Evolutionary conservation across 2,797 vertebrate species (phyloP).

Genomic region (Alosa sapidissima): DNA sequence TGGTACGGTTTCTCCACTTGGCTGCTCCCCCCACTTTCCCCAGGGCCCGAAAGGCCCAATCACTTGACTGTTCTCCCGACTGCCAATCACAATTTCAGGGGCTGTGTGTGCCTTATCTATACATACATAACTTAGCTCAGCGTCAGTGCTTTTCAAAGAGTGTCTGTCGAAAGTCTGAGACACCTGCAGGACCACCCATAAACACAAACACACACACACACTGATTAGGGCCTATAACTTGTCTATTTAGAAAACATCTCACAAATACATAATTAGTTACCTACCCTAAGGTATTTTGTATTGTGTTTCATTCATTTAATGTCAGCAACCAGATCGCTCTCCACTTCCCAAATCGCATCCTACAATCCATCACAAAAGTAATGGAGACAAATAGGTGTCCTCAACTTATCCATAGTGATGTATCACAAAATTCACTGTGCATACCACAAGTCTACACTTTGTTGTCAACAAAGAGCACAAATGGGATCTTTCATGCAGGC

Average conservation of each 20-base stretch:
- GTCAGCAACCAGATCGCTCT: too few relatives aligned
- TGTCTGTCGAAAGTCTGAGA: conserved; percentile 25
- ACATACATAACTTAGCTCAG: conserved; percentile 60
- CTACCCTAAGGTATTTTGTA: too few relatives aligned
- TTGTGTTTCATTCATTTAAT: too few relatives aligned
- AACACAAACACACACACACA: neutral
- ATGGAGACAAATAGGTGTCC: too few relatives aligned
- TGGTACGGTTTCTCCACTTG: conserved; percentile 42
- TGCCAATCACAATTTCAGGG: conserved; percentile 36
- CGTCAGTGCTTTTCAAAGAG: conserved; percentile 33
- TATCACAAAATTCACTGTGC: neutral
- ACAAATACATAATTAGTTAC: neutral
- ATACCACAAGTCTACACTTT: neutral
- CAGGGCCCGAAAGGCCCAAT: conserved; percentile 31
- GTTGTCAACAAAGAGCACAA: neutral
- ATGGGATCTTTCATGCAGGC: neutral
- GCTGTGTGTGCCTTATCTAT: conserved; percentile 57
- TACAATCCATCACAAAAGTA: too few relatives aligned
- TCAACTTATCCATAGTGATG: neutral
- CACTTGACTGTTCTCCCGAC: conserved; percentile 46
- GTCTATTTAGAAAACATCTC: neutral
- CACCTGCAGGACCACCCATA: neutral
- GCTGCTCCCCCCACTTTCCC: conserved; percentile 33
- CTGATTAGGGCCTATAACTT: neutral
- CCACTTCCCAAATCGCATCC: too few relatives aligned